A percentile compares a stretch with the other conserved stretches of the same genome.
phyloP scores from a whole-genome alignment of 1,140 invertebrate species.

The Lordiphosa clarofinis region DNA sequence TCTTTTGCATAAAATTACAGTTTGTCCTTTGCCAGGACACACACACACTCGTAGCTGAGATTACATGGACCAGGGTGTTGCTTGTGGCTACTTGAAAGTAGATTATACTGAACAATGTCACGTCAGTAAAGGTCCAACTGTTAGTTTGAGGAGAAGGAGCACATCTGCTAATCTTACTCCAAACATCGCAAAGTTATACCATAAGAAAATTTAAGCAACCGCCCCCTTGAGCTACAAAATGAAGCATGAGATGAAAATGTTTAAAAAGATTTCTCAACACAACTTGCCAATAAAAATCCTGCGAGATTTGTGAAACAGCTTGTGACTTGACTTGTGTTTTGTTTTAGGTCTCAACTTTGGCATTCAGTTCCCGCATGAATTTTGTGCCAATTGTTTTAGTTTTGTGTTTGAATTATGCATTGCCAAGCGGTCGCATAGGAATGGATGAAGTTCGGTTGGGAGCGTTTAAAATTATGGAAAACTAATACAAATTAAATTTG shows the following conservation, averaged over 20 bases:
- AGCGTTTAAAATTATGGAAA: conserved; percentile 2
- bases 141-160: not conserved
- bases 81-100: conserved; percentile 70
- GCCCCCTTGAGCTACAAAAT: conserved; percentile 29
- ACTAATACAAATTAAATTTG: too few species aligned
- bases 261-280: conserved; percentile 62
- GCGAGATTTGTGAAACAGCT: conserved; percentile 44
- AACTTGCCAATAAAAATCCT: conserved; percentile 47
- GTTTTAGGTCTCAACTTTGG: conserved; percentile 9
- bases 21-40: conserved; percentile 44
- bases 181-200: conserved; percentile 66
- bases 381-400: conserved; percentile 60
- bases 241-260: conserved; percentile 55
- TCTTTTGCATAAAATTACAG: conserved; percentile 74
- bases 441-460: not conserved
- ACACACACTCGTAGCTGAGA: conserved; percentile 27
- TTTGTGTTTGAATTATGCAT: conserved; percentile 52
- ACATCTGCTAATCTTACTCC: conserved; percentile 48
- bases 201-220: conserved; percentile 61
- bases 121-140: conserved; percentile 41
- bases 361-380: conserved; percentile 26
- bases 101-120: conserved; percentile 62
- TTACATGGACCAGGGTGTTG: conserved; percentile 67
- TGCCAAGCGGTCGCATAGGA: conserved; percentile 10
- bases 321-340: conserved; percentile 23